Conservation (phyloP, 2,888 invertebrate genomes). For the Pseudanteris insignis region DNA sequence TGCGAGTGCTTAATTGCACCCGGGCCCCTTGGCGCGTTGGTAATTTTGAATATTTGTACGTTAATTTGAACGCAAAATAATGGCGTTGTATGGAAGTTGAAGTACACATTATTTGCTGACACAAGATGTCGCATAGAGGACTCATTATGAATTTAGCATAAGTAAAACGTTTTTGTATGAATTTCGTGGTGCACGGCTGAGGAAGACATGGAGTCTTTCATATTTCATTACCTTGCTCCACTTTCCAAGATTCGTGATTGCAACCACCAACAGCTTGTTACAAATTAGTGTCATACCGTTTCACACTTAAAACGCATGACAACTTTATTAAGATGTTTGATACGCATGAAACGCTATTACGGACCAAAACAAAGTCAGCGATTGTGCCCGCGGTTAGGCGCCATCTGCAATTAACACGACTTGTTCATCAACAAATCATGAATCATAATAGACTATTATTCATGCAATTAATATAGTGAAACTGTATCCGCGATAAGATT, state of each 20-base stretch:
- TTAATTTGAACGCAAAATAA: slow-evolving; percentile 18
- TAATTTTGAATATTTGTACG: too few species aligned
- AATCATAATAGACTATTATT: slow-evolving; percentile 23
- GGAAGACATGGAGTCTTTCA: slow-evolving; percentile 49
- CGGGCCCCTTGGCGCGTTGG: too few species aligned
- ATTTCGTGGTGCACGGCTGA: slow-evolving; percentile 22
- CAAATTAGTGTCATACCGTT: slow-evolving; percentile 41
- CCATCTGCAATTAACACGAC: slow-evolving; percentile 14
- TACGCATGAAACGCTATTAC: slow-evolving; percentile 29
- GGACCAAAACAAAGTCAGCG: slow-evolving; percentile 32
- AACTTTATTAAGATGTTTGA: slow-evolving; percentile 36
- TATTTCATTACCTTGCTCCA: slow-evolving; percentile 55
- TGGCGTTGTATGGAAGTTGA: slow-evolving; percentile 20
- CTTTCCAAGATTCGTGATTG: slow-evolving; percentile 43
- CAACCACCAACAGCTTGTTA: slow-evolving; percentile 41
- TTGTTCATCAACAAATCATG: slow-evolving; percentile 5
- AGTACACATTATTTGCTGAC: slow-evolving; percentile 25
- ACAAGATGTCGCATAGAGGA: slow-evolving; percentile 14
- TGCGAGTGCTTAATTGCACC: too few species aligned
- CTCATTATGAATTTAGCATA: slow-evolving; percentile 30
- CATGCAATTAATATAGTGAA: too few species aligned
- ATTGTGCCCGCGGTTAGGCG: slow-evolving; percentile 29
- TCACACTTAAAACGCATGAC: slow-evolving; percentile 38
- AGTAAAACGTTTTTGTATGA: slow-evolving; percentile 28
- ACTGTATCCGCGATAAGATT: too few species aligned